Evolutionary conservation across 2,113 vertebrate genomes (phyloP), one percentile per base, ranked within the genome.

Genomic region (Eudorcas thomsonii): DNA sequence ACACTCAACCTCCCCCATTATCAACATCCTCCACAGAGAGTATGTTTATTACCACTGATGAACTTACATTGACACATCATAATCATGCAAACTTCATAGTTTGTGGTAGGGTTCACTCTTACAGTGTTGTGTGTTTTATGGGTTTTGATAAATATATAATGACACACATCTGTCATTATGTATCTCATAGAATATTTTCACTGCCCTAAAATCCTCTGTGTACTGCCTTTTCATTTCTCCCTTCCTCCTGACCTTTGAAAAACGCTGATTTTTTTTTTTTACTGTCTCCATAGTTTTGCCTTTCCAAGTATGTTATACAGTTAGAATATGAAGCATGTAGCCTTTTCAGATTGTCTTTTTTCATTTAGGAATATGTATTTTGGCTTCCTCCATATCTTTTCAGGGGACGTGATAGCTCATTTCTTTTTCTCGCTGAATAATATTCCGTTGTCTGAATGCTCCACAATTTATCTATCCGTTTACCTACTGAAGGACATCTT

Each of bases 51-150:
- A n/a, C 28, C 16, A 17, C 0, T 74, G 60, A 54, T 50, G 67
- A 85, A 7, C 86, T 50, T 64, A 54, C n/a, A 39, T 0, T 52
- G 43, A 28, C 39, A 1, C 2, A 7, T 54, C 1, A 0, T 50
- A 43, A 45, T 16, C 14, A 19, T 6, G 11, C 50, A 48, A 90
- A 74, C 25, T 36, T 54, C 39, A 57, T 21, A 36, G 59, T 55
- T 48, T 36, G 11, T 21, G 48, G 30, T 3, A 25, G 39, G 39
- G 17, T 55, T 39, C 60, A 36, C 36, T 52, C 5, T n/a, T 17
- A 21, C n/a, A 23, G 59, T 25, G 48, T n/a, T 25, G 11, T 28
- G 25, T 7, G 0, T 74, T 60, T 25, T 60, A 36, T n/a, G 36
- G 48, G 57, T 88, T 77, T 86, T 36, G 86, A 50, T 33, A 50